A percentile compares a stretch with the other conserved stretches of the same genome.
These are phyloP conservation scores for Cheirogaleus major DNA, from an alignment of 2,797 vertebrate genomes.

Conservation along the genomic window DNA sequence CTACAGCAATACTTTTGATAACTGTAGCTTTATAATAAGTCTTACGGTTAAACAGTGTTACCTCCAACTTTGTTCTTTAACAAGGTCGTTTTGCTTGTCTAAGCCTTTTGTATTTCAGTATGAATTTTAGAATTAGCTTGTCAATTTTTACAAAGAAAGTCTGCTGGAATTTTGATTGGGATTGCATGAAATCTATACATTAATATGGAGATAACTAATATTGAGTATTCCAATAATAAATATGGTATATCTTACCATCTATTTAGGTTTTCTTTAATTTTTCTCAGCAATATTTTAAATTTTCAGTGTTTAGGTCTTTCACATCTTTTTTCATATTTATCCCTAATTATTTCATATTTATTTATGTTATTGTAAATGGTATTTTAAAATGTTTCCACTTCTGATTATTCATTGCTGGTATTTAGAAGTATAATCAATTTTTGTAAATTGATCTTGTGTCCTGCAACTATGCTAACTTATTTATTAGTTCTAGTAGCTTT, in stretches of 20 bases:
- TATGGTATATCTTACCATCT: not conserved
- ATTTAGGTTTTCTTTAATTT: conserved; percentile 12
- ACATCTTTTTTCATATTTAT: not conserved
- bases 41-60: conserved; percentile 14
- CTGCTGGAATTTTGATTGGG: not conserved
- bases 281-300: not conserved
- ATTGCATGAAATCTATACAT: not conserved
- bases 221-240: not conserved
- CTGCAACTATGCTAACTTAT: not conserved
- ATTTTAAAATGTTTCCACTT: not conserved
- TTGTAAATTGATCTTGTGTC: conserved; percentile 36
- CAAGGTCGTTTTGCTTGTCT: not conserved
- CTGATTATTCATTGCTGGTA: not conserved
- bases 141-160: not conserved
- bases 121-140: conserved; percentile 22
- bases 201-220: not conserved
- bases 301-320: not conserved
- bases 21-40: not conserved
- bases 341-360: conserved; percentile 18
- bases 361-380: not conserved
- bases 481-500: conserved; percentile 17
- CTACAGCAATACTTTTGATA: not conserved
- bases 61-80: not conserved
- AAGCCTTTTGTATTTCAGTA: conserved; percentile 17
- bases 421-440: conserved; percentile 11